Base-by-base conservation (phyloP, 1,140 invertebrate species). In the Listronotus oregonensis region DNA sequence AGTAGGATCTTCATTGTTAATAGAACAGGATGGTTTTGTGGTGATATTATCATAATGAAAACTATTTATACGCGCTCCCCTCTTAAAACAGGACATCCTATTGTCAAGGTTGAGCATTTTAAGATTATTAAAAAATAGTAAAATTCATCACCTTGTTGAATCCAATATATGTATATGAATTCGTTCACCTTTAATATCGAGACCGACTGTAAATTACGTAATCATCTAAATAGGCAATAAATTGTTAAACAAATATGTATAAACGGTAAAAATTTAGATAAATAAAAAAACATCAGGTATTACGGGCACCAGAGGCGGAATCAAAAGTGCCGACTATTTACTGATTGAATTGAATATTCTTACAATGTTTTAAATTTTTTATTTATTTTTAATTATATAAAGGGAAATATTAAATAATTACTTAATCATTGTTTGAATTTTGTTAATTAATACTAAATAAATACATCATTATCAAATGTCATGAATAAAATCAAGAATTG, bases 51-150 rank as follows among this genome's bases (percentile, higher is more conserved):
- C 57, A 66, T 66, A 66, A 66, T 55, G 34, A 61, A 66, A 60
- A 55, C n/a, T 47, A 54, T 61, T 66, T 66, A 66, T 66, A 66
- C 12, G 12, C 8, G 40, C 2, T 66, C 64, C 64, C 64, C 64
- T 61, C 64, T 50, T 32, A 42, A 37, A 61, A 21, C 6, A 52
- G 57, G 64, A 66, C 64, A 66, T 66, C 64, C 64, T 66, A 60
- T 55, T 60, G 64, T 52, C 64, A 66, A 66, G 64, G 64, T 58
- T 57, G 51, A 58, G 17, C 47, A 57, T 57, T 40, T 57, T 32
- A 51, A 59, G 47, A 44, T 43, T 55, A 60, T 57, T 58, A 56
- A 65, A 64, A 64, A 54, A n/a, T 31, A n/a, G 31, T 51, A 59
- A 66, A 66, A 66, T 60, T 61, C 57, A 60, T 55, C 54, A 55